These are phyloP conservation scores for Furnarius figulus DNA, from an alignment of 2,113 vertebrate genomes.

Conservation along the genomic window DNA sequence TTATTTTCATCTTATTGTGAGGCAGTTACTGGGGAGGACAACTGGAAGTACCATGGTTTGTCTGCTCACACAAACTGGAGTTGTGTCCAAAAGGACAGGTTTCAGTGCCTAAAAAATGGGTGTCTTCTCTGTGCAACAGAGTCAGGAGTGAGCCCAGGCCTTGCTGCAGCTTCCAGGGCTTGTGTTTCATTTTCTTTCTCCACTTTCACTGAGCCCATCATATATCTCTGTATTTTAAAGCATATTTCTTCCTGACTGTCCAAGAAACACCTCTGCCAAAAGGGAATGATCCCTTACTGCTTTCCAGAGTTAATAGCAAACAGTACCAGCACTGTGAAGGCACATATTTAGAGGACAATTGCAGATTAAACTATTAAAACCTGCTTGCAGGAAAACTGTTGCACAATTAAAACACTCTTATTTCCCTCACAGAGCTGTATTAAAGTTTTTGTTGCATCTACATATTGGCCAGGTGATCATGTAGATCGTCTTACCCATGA, in stretches of 20 bases:
- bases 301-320: constrained; percentile 9
- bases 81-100: not conserved
- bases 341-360: not conserved
- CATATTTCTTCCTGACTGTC: not conserved
- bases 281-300: constrained; percentile 24
- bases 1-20: constrained; percentile 42
- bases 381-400: not conserved
- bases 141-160: not conserved
- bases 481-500: not conserved
- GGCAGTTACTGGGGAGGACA: constrained; percentile 3
- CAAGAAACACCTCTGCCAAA: constrained; percentile 16
- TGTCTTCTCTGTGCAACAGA: not conserved
- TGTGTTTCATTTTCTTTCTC: not conserved
- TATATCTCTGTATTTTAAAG: not conserved
- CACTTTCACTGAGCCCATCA: not conserved
- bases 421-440: not conserved
- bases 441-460: not conserved
- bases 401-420: not conserved
- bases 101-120: not conserved
- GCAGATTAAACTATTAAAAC: not conserved
- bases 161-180: not conserved
- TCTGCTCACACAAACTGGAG: not conserved
- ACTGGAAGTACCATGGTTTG: not conserved
- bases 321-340: not conserved
- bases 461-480: not conserved